Conservation (phyloP, 2,888 invertebrate genomes). For the Mythimna ferrago region DNA sequence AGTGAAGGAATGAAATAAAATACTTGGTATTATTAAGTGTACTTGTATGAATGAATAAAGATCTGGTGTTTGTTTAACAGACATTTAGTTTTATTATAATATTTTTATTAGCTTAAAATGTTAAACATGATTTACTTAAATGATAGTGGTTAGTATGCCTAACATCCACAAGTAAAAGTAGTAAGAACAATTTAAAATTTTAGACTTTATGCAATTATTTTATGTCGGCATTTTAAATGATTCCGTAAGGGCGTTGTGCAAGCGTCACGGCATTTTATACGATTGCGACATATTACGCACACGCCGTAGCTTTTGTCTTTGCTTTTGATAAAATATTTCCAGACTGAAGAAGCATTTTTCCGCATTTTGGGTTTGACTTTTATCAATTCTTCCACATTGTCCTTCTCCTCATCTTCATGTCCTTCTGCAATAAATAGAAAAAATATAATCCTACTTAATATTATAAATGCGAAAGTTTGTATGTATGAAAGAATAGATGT, state of each 20-base stretch:
- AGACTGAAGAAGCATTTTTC: conserved; percentile 27
- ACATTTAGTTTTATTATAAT: neutral
- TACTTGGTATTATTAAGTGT: too few relatives aligned
- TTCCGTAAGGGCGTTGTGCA: conserved; percentile 33
- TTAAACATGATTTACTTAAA: neutral
- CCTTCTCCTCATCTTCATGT: neutral
- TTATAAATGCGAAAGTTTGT: too few relatives aligned
- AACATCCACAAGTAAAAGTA: too few relatives aligned
- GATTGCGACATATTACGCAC: conserved; percentile 21
- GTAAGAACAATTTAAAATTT: too few relatives aligned
- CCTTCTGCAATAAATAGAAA: neutral
- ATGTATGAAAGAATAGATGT: too few relatives aligned
- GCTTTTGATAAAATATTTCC: conserved; percentile 36
- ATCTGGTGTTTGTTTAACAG: neutral
- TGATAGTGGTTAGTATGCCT: too few relatives aligned
- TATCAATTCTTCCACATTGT: too few relatives aligned
- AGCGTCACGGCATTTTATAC: conserved; percentile 3
- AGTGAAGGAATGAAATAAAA: too few relatives aligned
- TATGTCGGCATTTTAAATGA: conserved; percentile 24
- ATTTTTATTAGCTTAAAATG: neutral
- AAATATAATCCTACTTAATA: neutral
- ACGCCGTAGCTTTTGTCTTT: conserved; percentile 2
- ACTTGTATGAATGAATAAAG: neutral
- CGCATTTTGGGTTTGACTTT: neutral
- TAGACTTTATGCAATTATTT: neutral